Evolutionary conservation across 2,113 vertebrate species (phyloP).

Genomic region (Saguinus midas): DNA sequence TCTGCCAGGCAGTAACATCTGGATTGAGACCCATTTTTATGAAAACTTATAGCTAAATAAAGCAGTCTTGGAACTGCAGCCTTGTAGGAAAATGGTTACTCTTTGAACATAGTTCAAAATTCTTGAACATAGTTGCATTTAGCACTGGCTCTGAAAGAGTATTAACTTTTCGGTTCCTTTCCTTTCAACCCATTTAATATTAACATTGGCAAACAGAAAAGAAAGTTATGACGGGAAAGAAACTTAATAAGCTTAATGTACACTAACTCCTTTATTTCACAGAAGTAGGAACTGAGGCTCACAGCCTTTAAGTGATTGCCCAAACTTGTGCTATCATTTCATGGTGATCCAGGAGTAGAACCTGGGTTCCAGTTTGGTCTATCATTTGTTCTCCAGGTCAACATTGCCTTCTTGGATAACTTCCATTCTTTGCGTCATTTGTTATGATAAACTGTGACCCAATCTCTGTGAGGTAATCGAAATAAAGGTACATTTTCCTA

Average conservation of each 20-base stretch:
- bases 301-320: background rate
- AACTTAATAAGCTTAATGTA: background rate
- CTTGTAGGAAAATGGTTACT: background rate
- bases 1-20: slow-evolving; percentile 4
- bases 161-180: background rate
- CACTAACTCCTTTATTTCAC: background rate
- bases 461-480: background rate
- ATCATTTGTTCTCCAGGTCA: background rate
- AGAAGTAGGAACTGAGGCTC: background rate
- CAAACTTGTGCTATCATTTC: background rate
- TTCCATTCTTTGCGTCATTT: background rate
- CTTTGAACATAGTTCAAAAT: background rate
- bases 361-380: background rate
- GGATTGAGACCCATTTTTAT: background rate
- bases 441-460: background rate
- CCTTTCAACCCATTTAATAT: background rate
- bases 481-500: background rate
- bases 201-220: background rate
- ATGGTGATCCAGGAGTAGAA: background rate
- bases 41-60: background rate
- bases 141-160: background rate
- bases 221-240: background rate
- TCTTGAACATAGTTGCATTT: background rate
- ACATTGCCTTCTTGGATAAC: background rate
- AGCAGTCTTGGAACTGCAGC: background rate